Evolutionary conservation across 2,888 invertebrate species (phyloP).

Genomic region (Ceramica pisi): DNA sequence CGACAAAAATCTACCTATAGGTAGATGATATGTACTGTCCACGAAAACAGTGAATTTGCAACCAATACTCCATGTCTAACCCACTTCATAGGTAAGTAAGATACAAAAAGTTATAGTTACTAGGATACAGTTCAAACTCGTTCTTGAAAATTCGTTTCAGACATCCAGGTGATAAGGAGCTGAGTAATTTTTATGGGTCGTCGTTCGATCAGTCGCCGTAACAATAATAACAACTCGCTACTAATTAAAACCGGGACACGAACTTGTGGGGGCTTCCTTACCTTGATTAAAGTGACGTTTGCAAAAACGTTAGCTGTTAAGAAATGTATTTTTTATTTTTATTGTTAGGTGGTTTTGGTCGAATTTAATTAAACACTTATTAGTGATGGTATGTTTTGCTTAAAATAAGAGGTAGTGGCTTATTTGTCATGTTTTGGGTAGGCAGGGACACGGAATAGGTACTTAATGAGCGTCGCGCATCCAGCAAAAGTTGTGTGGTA

Average conservation of each 20-base stretch:
- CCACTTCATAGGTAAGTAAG: too few relatives aligned
- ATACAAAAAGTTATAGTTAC: background rate
- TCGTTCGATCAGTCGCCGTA: conserved; percentile 80
- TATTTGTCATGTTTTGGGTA: too few relatives aligned
- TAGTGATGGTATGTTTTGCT: too few relatives aligned
- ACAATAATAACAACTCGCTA: conserved; percentile 88
- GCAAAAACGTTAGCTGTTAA: conserved; percentile 66
- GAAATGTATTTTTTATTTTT: background rate
- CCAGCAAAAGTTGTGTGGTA: too few relatives aligned
- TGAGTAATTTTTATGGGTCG: conserved; percentile 83
- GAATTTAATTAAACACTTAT: too few relatives aligned
- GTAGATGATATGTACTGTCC: too few relatives aligned
- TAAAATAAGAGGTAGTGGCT: too few relatives aligned
- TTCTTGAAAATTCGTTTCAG: conserved; percentile 70
- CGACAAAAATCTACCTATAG: too few relatives aligned
- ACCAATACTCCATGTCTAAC: too few relatives aligned
- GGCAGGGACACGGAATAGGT: too few relatives aligned
- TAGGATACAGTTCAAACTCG: conserved; percentile 39
- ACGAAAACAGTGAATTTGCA: too few relatives aligned
- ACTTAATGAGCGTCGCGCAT: too few relatives aligned
- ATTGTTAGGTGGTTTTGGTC: background rate
- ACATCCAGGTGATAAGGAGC: conserved; percentile 79
- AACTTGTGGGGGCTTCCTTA: conserved; percentile 80
- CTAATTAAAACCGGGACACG: conserved; percentile 87
- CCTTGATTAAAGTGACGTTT: conserved; percentile 80